phyloP scores from a whole-genome alignment of 2,888 invertebrate genomes.

The Synergus gifuensis region DNA sequence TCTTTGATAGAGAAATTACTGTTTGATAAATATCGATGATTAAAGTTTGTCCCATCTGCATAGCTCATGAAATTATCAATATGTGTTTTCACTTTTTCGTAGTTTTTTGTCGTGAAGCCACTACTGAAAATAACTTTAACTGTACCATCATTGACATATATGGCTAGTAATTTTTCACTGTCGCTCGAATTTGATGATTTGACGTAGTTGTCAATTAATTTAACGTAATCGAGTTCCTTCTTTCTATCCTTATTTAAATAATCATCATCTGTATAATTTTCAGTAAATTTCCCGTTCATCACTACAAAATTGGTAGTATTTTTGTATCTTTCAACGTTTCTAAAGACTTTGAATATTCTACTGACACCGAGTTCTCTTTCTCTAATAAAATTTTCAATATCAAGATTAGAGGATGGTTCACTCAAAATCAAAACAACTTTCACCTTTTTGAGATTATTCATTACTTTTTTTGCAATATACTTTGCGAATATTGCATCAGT shows the following conservation, averaged over 20 bases:
- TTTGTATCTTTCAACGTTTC: not conserved
- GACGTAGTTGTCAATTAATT: not conserved
- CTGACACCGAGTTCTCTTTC: not conserved
- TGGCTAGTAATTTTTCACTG: not conserved
- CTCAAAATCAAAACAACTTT: not conserved
- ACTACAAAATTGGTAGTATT: not conserved
- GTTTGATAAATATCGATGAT: not conserved
- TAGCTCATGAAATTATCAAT: not conserved
- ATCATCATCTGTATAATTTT: not conserved
- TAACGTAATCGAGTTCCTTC: not conserved
- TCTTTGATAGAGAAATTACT: not conserved
- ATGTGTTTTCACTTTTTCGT: not conserved
- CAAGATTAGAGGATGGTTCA: not conserved
- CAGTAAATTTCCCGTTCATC: not conserved
- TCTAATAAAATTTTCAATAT: not conserved
- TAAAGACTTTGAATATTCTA: not conserved
- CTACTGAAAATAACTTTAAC: slow-evolving; percentile 1
- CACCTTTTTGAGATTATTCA: not conserved
- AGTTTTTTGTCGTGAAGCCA: not conserved
- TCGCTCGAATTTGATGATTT: not conserved
- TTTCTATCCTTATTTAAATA: not conserved
- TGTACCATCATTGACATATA: not conserved
- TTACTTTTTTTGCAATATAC: slow-evolving; percentile 7
- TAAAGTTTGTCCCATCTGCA: not conserved
- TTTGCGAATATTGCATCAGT: not conserved